phyloP scores from a whole-genome alignment of 2,888 invertebrate species.

The Pocota personata region DNA sequence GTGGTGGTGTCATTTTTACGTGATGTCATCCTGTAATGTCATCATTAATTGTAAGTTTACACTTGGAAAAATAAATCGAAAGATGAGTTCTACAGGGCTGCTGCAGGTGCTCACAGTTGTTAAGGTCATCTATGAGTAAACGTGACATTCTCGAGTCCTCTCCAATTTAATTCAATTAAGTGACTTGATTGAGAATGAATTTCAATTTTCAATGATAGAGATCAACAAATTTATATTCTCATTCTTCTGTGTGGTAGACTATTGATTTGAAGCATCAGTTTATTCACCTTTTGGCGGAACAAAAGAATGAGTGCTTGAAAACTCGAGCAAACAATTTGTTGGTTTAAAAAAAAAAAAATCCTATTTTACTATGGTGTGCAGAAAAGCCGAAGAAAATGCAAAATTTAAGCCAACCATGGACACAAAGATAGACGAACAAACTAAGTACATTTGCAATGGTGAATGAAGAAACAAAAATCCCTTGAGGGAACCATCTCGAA shows the following conservation, averaged over 20 bases:
- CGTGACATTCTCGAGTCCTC: constrained; percentile 21
- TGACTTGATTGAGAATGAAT: constrained; percentile 49
- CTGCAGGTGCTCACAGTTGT: constrained; percentile 48
- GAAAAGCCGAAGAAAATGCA: constrained; percentile 37
- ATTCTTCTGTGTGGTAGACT: background rate
- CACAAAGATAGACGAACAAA: constrained; percentile 21
- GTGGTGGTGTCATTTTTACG: constrained; percentile 43
- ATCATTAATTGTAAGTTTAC: constrained; percentile 39
- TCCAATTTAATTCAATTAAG: constrained; percentile 64
- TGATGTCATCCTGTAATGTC: constrained; percentile 64
- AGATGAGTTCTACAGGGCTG: constrained; percentile 9
- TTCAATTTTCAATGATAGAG: constrained; percentile 21
- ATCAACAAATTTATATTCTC: background rate
- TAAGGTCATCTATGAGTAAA: constrained; percentile 55
- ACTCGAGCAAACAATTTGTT: background rate
- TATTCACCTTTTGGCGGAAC: constrained; percentile 32
- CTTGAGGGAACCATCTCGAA: constrained; percentile 28
- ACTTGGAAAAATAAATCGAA: background rate
- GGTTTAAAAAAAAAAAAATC: background rate
- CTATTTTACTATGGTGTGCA: constrained; percentile 4
- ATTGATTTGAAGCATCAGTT: constrained; percentile 22
- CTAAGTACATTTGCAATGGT: constrained; percentile 25
- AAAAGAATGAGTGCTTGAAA: background rate
- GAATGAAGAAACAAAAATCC: constrained; percentile 16
- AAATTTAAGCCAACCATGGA: constrained; percentile 25